Conservation (phyloP, 2,797 vertebrate genomes). For the Oryzias sinensis region DNA sequence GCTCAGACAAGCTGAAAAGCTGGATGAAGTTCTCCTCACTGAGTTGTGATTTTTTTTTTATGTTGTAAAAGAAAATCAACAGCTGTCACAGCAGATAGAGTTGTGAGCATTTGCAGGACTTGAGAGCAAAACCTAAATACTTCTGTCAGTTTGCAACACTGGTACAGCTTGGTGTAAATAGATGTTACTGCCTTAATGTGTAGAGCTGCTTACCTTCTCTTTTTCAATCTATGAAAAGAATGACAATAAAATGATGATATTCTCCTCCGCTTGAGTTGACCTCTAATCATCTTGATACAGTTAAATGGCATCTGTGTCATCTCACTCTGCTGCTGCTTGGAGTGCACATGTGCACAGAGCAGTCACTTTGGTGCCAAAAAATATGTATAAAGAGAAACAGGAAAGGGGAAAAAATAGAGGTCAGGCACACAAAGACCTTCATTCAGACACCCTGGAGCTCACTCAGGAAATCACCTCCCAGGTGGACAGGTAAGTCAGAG, state of each 20-base stretch:
- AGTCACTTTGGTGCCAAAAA: too few relatives aligned
- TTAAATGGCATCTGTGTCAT: conserved; percentile 34
- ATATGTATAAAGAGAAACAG: conserved; percentile 14
- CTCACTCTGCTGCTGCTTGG: too few relatives aligned
- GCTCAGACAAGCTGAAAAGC: conserved; percentile 21
- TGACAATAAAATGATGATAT: conserved; percentile 51
- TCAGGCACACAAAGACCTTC: conserved; percentile 24
- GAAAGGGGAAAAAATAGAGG: neutral
- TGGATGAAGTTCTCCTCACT: conserved; percentile 45
- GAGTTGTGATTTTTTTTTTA: conserved; percentile 15
- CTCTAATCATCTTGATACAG: conserved; percentile 50
- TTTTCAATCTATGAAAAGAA: conserved; percentile 62
- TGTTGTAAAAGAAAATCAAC: conserved; percentile 5
- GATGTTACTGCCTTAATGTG: conserved; percentile 37
- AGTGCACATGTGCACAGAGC: too few relatives aligned
- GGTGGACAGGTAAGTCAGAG: conserved; percentile 35
- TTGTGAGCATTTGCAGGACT: conserved; percentile 8
- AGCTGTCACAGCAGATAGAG: conserved; percentile 11
- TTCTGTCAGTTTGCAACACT: conserved; percentile 27
- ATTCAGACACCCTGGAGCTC: conserved; percentile 26
- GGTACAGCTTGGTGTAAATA: conserved; percentile 59
- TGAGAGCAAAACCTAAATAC: neutral
- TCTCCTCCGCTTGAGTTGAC: conserved; percentile 34
- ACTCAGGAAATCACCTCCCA: conserved; percentile 28
- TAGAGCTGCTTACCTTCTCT: conserved; percentile 43